Evolutionary conservation across 2,888 invertebrate genomes (phyloP).

Genomic region (Ornithoptera alexandrae): DNA sequence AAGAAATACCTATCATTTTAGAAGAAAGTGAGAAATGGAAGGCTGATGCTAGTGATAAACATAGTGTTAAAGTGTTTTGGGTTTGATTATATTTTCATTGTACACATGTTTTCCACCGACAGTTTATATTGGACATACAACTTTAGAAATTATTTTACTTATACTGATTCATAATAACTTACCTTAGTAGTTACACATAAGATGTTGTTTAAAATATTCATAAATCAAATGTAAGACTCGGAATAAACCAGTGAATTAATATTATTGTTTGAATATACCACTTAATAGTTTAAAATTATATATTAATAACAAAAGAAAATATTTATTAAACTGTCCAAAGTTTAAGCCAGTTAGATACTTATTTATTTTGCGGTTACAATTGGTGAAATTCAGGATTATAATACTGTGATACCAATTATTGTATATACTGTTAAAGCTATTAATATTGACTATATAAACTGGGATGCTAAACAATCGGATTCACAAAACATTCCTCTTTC

Average conservation of each 20-base stretch:
- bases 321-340: too few relatives aligned
- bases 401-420: too few relatives aligned
- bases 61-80: constrained; percentile 73
- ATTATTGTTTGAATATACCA: constrained; percentile 10
- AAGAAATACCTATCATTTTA: constrained; percentile 52
- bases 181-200: constrained; percentile 9
- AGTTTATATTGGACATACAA: neutral
- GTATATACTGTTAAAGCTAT: too few relatives aligned
- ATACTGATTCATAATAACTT: constrained; percentile 17
- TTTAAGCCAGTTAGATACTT: too few relatives aligned
- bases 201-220: constrained; percentile 15
- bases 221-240: constrained; percentile 3
- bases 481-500: too few relatives aligned
- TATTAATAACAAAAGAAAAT: neutral
- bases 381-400: too few relatives aligned
- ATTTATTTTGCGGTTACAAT: too few relatives aligned
- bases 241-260: constrained; percentile 10
- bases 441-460: too few relatives aligned
- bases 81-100: constrained; percentile 50
- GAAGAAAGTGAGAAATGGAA: constrained; percentile 63
- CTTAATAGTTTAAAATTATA: neutral
- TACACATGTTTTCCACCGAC: constrained; percentile 44
- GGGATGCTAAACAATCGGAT: too few relatives aligned
- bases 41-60: constrained; percentile 57
- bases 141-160: constrained; percentile 8